These are phyloP conservation scores for Pseudorasbora parva DNA, from an alignment of 2,113 vertebrate species.

Conservation along the genomic window DNA sequence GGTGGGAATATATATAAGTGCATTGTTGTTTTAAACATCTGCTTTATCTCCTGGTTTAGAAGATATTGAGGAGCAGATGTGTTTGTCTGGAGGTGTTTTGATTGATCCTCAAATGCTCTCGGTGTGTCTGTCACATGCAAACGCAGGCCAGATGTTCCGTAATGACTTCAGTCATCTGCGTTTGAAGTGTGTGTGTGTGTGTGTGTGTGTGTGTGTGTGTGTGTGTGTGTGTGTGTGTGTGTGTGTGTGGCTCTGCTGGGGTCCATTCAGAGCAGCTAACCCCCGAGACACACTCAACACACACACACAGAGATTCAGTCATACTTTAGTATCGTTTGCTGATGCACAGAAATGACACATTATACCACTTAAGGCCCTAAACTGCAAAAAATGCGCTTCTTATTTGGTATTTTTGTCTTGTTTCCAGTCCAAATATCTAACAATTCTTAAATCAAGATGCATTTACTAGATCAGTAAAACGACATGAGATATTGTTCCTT, in stretches of 20 bases:
- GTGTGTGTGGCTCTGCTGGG: background rate
- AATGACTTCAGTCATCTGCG: slow-evolving; percentile 29
- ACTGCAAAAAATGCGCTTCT: no score
- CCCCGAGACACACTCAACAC: background rate
- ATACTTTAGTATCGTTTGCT: no score
- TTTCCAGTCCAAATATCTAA: no score
- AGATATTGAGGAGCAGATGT: background rate
- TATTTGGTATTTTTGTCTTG: no score
- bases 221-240: no score
- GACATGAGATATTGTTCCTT: no score
- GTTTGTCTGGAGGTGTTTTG: slow-evolving; percentile 17
- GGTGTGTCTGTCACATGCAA: slow-evolving; percentile 40
- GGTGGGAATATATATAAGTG: background rate
- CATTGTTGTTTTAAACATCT: background rate
- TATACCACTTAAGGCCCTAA: no score
- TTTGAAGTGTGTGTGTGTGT: slow-evolving; percentile 47
- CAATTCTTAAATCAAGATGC: no score
- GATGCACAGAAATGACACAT: no score
- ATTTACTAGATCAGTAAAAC: no score
- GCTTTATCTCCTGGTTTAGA: background rate
- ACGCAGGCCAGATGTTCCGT: slow-evolving; percentile 37
- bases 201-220: slow-evolving; percentile 2
- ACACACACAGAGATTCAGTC: background rate
- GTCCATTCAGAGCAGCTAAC: background rate
- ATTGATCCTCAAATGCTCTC: background rate